Percentiles rank a stretch among this genome's conserved stretches.
phyloP scores from a whole-genome alignment of 2,797 vertebrate species.

The Rhodeus uyekii region DNA sequence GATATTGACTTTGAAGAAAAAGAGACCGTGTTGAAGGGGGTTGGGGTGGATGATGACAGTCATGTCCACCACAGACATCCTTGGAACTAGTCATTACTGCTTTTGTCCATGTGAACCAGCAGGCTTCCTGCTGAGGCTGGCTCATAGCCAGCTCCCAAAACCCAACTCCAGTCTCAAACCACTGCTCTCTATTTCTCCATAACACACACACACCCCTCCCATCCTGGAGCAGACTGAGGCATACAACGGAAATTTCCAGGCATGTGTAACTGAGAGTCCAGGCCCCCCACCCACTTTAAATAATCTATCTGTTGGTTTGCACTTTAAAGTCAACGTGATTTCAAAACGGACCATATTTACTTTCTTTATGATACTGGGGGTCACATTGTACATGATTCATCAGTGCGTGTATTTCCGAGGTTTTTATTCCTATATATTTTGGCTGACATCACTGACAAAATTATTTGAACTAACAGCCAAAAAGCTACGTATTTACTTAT shows the following conservation, averaged over 20 bases:
- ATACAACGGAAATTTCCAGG: conserved; percentile 80
- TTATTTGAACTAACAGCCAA: neutral
- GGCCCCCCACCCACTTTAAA: conserved; percentile 52
- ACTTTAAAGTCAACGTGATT: neutral
- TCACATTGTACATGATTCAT: neutral
- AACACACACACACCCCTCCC: conserved; percentile 67
- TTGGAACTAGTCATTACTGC: conserved; percentile 67
- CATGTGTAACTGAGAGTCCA: conserved; percentile 63
- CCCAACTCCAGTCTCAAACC: conserved; percentile 58
- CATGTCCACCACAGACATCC: conserved; percentile 66
- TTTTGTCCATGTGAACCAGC: conserved; percentile 77
- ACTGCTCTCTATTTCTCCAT: conserved; percentile 68
- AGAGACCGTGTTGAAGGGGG: conserved; percentile 12
- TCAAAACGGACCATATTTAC: neutral
- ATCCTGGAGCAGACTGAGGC: conserved; percentile 72
- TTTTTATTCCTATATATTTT: neutral
- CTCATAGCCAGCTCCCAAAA: conserved; percentile 79
- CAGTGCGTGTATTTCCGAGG: neutral
- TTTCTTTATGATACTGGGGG: neutral
- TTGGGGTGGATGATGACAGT: conserved; percentile 52
- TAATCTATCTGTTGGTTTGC: conserved; percentile 26
- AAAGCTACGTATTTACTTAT: no score
- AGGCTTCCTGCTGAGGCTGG: conserved; percentile 87
- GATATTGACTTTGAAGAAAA: conserved; percentile 2
- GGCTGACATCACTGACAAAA: neutral